Evolutionary conservation across 1,140 invertebrate genomes (phyloP).

Genomic region (Platyscapa corneri): DNA sequence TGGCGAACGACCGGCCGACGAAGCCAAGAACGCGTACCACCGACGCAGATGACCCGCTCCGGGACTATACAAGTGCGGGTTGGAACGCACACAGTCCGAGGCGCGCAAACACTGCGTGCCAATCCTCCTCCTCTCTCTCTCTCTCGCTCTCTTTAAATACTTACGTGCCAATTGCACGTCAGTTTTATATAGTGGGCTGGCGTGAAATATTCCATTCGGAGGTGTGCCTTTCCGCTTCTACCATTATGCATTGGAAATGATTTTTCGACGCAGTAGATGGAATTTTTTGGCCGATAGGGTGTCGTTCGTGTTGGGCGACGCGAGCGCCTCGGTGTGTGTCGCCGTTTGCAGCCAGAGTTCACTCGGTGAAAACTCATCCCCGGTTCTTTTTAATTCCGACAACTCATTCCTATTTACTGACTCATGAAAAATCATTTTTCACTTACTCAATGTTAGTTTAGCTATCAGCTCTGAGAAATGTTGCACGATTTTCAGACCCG

Average conservation of each 20-base stretch:
- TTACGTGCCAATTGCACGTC: constrained; percentile 48
- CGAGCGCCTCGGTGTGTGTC: too few species aligned
- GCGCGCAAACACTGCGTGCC: neutral
- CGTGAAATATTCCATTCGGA: neutral
- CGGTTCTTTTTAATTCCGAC: neutral
- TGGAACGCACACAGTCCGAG: neutral
- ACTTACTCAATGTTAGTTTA: too few species aligned
- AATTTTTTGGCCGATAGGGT: neutral
- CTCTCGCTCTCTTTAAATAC: constrained; percentile 40
- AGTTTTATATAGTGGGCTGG: neutral
- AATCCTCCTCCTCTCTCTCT: constrained; percentile 3
- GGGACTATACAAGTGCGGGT: neutral
- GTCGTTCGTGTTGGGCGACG: neutral
- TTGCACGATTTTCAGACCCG: neutral
- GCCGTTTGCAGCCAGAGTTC: neutral
- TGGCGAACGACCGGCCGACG: constrained; percentile 50
- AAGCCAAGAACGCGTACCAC: too few species aligned
- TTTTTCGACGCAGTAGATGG: neutral
- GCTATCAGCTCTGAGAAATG: too few species aligned
- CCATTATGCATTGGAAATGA: neutral
- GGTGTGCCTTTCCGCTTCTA: neutral
- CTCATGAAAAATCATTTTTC: neutral
- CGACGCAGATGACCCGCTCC: constrained; percentile 18
- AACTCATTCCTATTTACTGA: neutral
- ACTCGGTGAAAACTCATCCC: neutral